phyloP scores from a whole-genome alignment of 2,797 vertebrate species.

The Eospalax fontanierii region DNA sequence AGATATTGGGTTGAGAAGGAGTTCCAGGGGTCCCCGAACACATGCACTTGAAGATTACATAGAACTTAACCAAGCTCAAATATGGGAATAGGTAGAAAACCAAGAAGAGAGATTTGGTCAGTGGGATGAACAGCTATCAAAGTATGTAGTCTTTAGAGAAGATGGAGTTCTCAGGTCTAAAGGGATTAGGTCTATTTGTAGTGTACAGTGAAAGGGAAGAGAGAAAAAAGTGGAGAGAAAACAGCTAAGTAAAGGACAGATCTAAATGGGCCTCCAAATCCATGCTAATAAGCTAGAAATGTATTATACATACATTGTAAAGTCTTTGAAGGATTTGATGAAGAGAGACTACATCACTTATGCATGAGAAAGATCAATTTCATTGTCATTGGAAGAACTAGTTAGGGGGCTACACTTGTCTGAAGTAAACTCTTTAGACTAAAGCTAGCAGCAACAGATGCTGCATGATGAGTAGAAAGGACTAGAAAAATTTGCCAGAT shows the following conservation, averaged over 20 bases:
- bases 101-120: not conserved
- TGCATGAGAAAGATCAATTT: not conserved
- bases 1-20: too few relatives aligned
- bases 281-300: slow-evolving; percentile 17
- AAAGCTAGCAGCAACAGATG: not conserved
- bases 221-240: not conserved
- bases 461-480: not conserved
- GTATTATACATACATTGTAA: not conserved
- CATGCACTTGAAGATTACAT: not conserved
- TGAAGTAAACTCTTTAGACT: not conserved
- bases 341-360: not conserved
- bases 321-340: not conserved
- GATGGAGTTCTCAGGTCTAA: not conserved
- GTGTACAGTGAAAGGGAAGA: too few relatives aligned
- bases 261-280: not conserved
- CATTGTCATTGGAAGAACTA: not conserved
- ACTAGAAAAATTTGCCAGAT: not conserved
- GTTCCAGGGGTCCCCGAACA: too few relatives aligned
- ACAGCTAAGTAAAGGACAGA: accelerated
- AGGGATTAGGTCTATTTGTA: not conserved
- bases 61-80: not conserved
- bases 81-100: not conserved
- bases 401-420: not conserved
- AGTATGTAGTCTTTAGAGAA: not conserved
- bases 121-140: not conserved